Evolutionary conservation across 1,140 invertebrate species (phyloP), one percentile per base, ranked within the genome.

Genomic region (Linepithema humile): DNA sequence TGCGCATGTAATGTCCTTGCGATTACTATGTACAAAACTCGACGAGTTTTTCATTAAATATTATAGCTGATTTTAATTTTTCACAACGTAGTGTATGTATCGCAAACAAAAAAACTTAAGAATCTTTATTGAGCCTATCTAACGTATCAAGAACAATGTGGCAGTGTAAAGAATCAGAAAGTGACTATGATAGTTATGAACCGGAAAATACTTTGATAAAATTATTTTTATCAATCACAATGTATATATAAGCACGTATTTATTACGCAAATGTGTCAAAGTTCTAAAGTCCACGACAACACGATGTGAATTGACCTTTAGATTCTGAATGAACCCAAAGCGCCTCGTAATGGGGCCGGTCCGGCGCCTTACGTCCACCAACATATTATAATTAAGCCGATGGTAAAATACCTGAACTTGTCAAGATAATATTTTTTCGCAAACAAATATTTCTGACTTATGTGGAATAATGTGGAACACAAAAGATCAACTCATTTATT

Each of bases 301-400:
- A 50, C 45, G 20, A 23, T 64, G 17, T 20, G 62, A 53, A 38
- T 53, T n/a, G 29, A 67, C 32, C 35, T 53, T 67, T 78, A 65
- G 10, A 29, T 40, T 38, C 15, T 20, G 20, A 65, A 50, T 50
- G 45, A n/a, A 62, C 12, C 29, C 15, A 50, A 77, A 75, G 23
- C 20, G n/a, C 32, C 5, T 74, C 17, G 7, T 17, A 60, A 45
- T 60, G 0, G 2, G 4, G 3, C 1, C 50, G 29, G 9, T 48
- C 38, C 1, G 17, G 38, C 55, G 57, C 38, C 15, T n/a, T 50
- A 53, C 48, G 50, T 53, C 9, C 65, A 53, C 29, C 45, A 32
- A 59, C 23, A n/a, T n/a, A n/a, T n/a, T n/a, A 45, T 45, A 45
- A 75, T 75, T 53, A 77, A 77, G 6, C 10, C 5, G 20, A 65